Evolutionary conservation across 2,888 invertebrate genomes (phyloP), one percentile per base, ranked within the genome.

Genomic region (Scaptomyza flava): DNA sequence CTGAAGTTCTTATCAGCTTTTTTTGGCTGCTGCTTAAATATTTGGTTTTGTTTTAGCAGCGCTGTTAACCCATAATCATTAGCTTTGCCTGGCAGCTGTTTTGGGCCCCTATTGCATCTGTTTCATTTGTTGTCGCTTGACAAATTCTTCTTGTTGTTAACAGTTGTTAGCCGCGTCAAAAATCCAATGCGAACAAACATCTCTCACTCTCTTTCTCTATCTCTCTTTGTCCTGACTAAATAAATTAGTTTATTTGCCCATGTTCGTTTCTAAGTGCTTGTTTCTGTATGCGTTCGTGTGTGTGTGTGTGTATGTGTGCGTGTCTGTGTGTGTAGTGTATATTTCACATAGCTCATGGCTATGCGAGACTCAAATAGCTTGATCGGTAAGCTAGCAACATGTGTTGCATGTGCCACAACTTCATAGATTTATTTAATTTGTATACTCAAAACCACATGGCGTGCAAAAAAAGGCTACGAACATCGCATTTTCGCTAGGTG

Each of bases 321-420:
- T 33, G n/a, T 36, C n/a, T 27, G 36, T 41, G 17, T 17, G 17
- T 17, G 17, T 17, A 1, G 17, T 17, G 53, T 53, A 50, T 38
- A 9, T 17, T 34, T 7, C 36, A 59, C 62, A 79, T 79, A 72
- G 77, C 61, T 64, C 78, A 72, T 64, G 60, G 48, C 38, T 48
- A 53, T 42, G 51, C 31, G 23, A 48, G 65, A 27, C 46, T 17
- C 14, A 46, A 31, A 54, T 48, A 31, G 38, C 45, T 61, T 17
- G 45, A 42, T 66, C 43, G 43, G 47, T 52, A 9, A 47, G 20
- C 46, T 54, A 56, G 41, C 46, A 68, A 56, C 71, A 79, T 68
- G 68, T 79, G 80, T 74, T 79, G 68, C 77, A 58, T 77, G 59
- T 63, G 36, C 45, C 58, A 74, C 50, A 60, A 58, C 72, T 54